Evolutionary conservation across 2,113 vertebrate genomes (phyloP), one percentile per base, ranked within the genome.

Genomic region (Girardinichthys multiradiatus): DNA sequence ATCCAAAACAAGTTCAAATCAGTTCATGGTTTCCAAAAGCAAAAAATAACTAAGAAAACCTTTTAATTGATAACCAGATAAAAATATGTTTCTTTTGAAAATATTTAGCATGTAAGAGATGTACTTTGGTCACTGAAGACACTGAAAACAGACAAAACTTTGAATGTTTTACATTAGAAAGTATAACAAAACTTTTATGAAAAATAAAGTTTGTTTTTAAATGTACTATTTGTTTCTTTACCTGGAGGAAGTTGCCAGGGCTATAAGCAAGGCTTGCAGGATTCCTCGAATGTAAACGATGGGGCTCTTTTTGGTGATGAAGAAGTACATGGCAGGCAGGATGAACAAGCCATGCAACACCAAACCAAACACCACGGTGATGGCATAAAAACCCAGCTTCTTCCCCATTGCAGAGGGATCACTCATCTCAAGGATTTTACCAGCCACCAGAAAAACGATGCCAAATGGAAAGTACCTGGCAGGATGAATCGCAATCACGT

Each of bases 341-440:
- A 99, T 97, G 76, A 99, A 95, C 26, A 99, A 93, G 54, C 98
- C 98, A 0, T 99, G 98, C 58, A 98, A 90, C 65, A 99, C 94
- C 48, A 99, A 92, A 35, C 98, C 98, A 0, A 97, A 97, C 64
- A 99, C 97, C 88, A 99, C 97, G 0, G 98, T 99, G 60, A 97
- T 87, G 1, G 97, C 96, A 0, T 99, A 99, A 91, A 97, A 98
- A n/a, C 97, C 98, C 83, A 99, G 91, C 79, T 99, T 98, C 87
- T 98, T 98, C 29, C 98, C 95, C 69, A 99, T 97, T 4, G 95
- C 95, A 0, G 96, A 95, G 0, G 98, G 98, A 79, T 98, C 97
- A 2, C 98, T 97, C 98, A 99, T 99, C 94, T 99, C 98, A 71
- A 99, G 89, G 86, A 99, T 99, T 90, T 99, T 99, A 39, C 97